phyloP scores from a whole-genome alignment of 2,113 vertebrate species.

The Triplophysa rosa region DNA sequence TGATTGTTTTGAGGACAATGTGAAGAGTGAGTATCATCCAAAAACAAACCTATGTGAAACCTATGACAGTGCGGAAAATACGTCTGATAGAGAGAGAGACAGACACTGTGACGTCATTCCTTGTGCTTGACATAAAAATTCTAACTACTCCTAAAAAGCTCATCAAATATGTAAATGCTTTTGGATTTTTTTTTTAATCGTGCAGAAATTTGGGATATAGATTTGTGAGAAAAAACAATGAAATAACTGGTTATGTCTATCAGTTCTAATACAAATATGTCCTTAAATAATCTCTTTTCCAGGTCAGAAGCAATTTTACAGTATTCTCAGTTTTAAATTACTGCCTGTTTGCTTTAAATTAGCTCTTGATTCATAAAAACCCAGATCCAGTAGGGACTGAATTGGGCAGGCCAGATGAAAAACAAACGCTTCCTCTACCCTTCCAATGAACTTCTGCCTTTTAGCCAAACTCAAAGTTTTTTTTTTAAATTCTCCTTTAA shows the following conservation, averaged over 20 bases:
- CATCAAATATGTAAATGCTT: too few relatives aligned
- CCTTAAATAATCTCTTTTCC: not conserved
- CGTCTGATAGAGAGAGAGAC: too few relatives aligned
- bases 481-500: slow-evolving; percentile 52
- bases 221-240: too few relatives aligned
- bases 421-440: slow-evolving; percentile 41
- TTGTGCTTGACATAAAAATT: too few relatives aligned
- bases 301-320: not conserved
- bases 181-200: not conserved
- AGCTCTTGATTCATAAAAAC: not conserved
- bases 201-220: too few relatives aligned
- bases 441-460: slow-evolving; percentile 62
- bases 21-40: slow-evolving; percentile 56
- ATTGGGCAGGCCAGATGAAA: not conserved
- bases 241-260: too few relatives aligned
- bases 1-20: slow-evolving; percentile 56
- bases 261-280: not conserved
- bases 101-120: too few relatives aligned
- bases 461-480: slow-evolving; percentile 61
- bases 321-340: not conserved
- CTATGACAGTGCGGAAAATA: too few relatives aligned
- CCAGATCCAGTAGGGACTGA: not conserved
- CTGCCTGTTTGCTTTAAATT: not conserved
- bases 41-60: slow-evolving; percentile 6
- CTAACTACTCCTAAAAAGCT: too few relatives aligned